phyloP scores from a whole-genome alignment of 2,888 invertebrate genomes.

The Gastracanthus pulcherrimus region DNA sequence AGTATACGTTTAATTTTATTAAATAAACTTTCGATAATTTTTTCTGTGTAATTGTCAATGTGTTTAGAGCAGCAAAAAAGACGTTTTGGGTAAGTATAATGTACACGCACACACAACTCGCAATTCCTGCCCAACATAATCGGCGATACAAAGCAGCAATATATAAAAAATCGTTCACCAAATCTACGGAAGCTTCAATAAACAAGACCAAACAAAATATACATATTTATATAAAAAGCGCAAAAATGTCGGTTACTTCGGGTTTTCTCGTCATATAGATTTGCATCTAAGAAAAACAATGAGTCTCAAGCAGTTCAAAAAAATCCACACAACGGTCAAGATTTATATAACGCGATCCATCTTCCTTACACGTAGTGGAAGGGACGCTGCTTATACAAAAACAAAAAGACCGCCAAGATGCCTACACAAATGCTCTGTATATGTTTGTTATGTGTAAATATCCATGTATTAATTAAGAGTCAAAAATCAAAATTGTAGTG shows the following conservation, averaged over 20 bases:
- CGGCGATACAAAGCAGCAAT: constrained; percentile 18
- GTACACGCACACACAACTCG: constrained; percentile 17
- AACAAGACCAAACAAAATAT: constrained; percentile 28
- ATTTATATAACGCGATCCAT: neutral
- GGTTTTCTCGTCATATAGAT: neutral
- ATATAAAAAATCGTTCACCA: neutral
- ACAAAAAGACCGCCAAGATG: constrained; percentile 6
- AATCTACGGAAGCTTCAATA: constrained; percentile 34
- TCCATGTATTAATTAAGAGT: neutral
- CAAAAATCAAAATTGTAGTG: neutral
- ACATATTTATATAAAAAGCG: constrained; percentile 9
- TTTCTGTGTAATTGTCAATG: too few species aligned
- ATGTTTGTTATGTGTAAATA: constrained; percentile 1
- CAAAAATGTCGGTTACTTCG: constrained; percentile 18
- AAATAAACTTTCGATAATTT: too few species aligned
- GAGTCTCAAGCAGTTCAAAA: constrained; percentile 26
- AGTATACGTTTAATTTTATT: too few species aligned
- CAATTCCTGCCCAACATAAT: neutral
- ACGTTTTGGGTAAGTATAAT: neutral
- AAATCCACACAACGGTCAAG: constrained; percentile 41
- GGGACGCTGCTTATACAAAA: neutral
- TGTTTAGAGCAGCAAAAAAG: too few species aligned
- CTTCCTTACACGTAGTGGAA: constrained; percentile 36
- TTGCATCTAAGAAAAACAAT: constrained; percentile 23
- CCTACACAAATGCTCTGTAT: constrained; percentile 23